Evolutionary conservation across 2,888 invertebrate species (phyloP), one percentile per base, ranked within the genome.

Genomic region (Plagiodera versicolora): DNA sequence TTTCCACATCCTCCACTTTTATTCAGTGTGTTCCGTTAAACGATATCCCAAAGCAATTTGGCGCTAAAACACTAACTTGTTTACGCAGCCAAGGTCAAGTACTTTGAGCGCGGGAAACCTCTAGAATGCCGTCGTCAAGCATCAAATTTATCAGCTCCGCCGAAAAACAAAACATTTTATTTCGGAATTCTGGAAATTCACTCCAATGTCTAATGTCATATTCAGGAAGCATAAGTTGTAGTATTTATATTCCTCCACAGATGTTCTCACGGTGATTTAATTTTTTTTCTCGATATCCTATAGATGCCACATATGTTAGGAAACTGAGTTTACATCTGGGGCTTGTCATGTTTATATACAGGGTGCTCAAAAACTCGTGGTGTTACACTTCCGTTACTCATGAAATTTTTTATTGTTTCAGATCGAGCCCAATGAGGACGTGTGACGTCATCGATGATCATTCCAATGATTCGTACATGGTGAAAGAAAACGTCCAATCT

Each of bases 401-500:
- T n/a, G n/a, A n/a, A n/a, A n/a, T n/a, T n/a, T n/a, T 6, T 48
- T 39, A 14, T 61, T 51, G 51, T 62, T 62, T 17, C 54, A 65
- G 62, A 45, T 50, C 58, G 14, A 48, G 30, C 49, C 68, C 66
- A 60, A 61, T 57, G 55, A 63, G 65, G 59, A 57, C 48, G 20
- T 61, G 62, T 28, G 59, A 58, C 16, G 57, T 53, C 32, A 54
- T 66, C 9, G 68, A 68, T 16, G 69, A 67, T 44, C 63, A 61
- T 9, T 70, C 65, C 9, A 67, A 68, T 16, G 69, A 67, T 44
- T 62, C 63, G 8, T 70, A 64, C 51, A 50, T 74, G 58, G 72
- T 74, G 56, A 79, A 79, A 66, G 78, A 79, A 67, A 78, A 77
- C 63, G 64, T 70, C 18, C 72, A 66, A 53, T 54, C 67, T 17